Evolutionary conservation across 2,888 invertebrate genomes (phyloP).

Genomic region (Diaprepes abbreviatus): DNA sequence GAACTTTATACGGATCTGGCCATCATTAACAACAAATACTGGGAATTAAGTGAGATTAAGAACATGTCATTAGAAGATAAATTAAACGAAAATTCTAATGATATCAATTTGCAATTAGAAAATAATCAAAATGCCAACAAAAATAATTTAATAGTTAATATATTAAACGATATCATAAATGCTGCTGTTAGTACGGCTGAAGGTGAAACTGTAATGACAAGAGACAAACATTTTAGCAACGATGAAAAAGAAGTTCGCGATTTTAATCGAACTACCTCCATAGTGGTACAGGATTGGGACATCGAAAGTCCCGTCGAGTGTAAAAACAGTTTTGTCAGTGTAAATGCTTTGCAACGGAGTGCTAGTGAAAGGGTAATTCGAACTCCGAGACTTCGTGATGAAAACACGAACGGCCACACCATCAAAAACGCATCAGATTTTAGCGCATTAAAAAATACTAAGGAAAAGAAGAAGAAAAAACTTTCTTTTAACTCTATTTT

Average conservation of each 20-base stretch:
- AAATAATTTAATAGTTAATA: slow-evolving; percentile 46
- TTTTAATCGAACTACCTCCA: slow-evolving; percentile 52
- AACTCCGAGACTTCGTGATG: slow-evolving; percentile 44
- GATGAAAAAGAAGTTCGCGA: slow-evolving; percentile 51
- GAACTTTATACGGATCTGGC: slow-evolving; percentile 43
- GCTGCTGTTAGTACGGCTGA: slow-evolving; percentile 51
- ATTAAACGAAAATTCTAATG: slow-evolving; percentile 33
- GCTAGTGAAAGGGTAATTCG: slow-evolving; percentile 51
- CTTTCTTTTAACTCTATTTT: slow-evolving; percentile 59
- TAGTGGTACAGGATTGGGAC: slow-evolving; percentile 53
- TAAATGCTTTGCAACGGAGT: slow-evolving; percentile 48
- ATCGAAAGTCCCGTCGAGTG: slow-evolving; percentile 48
- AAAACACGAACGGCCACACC: slow-evolving; percentile 52
- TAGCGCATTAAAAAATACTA: slow-evolving; percentile 34
- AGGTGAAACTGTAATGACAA: slow-evolving; percentile 51
- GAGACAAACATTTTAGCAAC: slow-evolving; percentile 50
- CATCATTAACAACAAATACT: slow-evolving; percentile 48
- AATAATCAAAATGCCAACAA: slow-evolving; percentile 42
- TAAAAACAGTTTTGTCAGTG: slow-evolving; percentile 50
- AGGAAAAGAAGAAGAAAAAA: slow-evolving; percentile 57
- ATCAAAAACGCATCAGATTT: neutral
- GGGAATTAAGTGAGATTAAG: slow-evolving; percentile 51
- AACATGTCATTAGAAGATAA: slow-evolving; percentile 50
- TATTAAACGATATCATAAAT: slow-evolving; percentile 54
- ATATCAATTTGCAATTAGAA: slow-evolving; percentile 28